phyloP scores from a whole-genome alignment of 1,140 invertebrate species.

The Euwallacea fornicatus region DNA sequence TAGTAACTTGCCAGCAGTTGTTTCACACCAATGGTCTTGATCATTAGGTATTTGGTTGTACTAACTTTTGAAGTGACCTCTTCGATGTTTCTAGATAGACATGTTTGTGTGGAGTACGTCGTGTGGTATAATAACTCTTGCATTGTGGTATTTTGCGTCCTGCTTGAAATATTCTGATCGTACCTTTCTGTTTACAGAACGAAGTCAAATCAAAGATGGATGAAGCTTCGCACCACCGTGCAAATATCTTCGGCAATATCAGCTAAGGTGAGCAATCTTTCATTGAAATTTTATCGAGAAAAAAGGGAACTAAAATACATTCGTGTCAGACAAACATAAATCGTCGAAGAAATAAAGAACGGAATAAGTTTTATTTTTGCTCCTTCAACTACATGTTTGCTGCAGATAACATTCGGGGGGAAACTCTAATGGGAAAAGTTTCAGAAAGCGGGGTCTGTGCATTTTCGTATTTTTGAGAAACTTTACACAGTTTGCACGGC shows the following conservation, averaged over 20 bases:
- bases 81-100: slow-evolving; percentile 27
- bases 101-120: slow-evolving; percentile 18
- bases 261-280: slow-evolving; percentile 56
- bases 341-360: neutral
- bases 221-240: slow-evolving; percentile 90
- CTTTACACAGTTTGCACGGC: neutral
- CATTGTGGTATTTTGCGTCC: slow-evolving; percentile 30
- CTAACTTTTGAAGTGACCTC: slow-evolving; percentile 10
- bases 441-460: neutral
- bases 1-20: too few species aligned
- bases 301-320: too few species aligned
- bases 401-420: neutral
- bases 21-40: neutral
- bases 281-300: too few species aligned
- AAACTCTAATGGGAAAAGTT: slow-evolving; percentile 21
- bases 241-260: slow-evolving; percentile 87
- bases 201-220: slow-evolving; percentile 91
- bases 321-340: neutral
- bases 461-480: slow-evolving; percentile 4
- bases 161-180: slow-evolving; percentile 1
- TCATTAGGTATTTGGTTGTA: neutral
- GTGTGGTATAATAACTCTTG: slow-evolving; percentile 22
- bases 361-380: slow-evolving; percentile 4
- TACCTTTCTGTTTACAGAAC: slow-evolving; percentile 62
- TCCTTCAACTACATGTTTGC: slow-evolving; percentile 7